Percentiles rank a stretch among this genome's conserved stretches.
Evolutionary conservation across 2,113 vertebrate species (phyloP).

Genomic region (Thalassarche chlororhynchos): DNA sequence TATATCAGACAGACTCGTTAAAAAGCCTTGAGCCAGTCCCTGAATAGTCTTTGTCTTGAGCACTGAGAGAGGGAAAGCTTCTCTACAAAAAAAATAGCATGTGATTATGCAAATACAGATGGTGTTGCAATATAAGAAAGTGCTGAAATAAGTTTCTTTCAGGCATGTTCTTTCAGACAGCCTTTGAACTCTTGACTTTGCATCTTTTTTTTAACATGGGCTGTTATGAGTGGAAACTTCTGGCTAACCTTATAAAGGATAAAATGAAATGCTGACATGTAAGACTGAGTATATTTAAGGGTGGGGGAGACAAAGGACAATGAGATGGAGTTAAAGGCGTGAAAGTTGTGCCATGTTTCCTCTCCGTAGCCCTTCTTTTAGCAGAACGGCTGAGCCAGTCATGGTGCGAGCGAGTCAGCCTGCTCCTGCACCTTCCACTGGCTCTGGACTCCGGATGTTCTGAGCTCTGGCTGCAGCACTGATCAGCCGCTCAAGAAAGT

Average conservation of each 20-base stretch:
- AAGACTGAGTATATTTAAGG: background rate
- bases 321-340: background rate
- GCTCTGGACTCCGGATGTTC: background rate
- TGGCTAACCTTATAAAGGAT: background rate
- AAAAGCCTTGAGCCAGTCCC: background rate
- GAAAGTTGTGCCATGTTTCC: background rate
- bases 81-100: background rate
- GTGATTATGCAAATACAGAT: background rate
- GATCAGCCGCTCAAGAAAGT: background rate
- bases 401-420: rapidly evolving
- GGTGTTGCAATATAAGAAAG: slow-evolving; percentile 28
- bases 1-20: background rate
- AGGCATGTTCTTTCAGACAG: background rate
- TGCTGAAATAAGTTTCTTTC: slow-evolving; percentile 19
- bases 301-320: background rate
- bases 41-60: background rate
- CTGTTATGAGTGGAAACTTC: background rate
- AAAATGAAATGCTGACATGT: background rate
- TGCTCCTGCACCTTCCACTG: background rate
- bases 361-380: background rate
- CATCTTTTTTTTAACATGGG: rapidly evolving
- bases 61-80: background rate
- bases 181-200: slow-evolving; percentile 15
- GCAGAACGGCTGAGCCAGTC: background rate
- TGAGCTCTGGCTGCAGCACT: background rate